Conservation (phyloP, 2,888 invertebrate genomes). For the Hyles lineata region DNA sequence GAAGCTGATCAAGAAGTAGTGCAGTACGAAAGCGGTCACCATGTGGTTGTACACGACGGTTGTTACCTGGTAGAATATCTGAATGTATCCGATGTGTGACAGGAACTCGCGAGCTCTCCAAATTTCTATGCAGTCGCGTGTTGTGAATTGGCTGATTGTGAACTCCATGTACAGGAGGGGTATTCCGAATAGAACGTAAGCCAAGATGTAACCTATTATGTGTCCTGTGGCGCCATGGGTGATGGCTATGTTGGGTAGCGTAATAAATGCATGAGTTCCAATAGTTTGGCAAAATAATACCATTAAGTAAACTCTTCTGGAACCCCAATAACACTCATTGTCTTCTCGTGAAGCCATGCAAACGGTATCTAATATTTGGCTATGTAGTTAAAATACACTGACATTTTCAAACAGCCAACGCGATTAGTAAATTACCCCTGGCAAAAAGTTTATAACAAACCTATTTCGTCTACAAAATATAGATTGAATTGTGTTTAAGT, state of each 20-base stretch:
- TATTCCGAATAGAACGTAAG: constrained; percentile 61
- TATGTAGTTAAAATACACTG: constrained; percentile 1
- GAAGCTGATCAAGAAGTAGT: constrained; percentile 74
- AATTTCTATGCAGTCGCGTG: constrained; percentile 66
- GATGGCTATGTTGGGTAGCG: constrained; percentile 54
- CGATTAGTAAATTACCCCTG: background rate
- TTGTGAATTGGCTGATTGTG: constrained; percentile 71
- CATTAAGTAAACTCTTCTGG: constrained; percentile 51
- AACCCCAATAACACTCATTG: constrained; percentile 39
- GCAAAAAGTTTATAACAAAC: background rate
- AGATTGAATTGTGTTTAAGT: background rate
- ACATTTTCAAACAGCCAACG: constrained; percentile 8
- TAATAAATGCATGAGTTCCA: constrained; percentile 52
- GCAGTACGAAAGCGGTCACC: constrained; percentile 59
- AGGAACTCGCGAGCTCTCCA: constrained; percentile 68
- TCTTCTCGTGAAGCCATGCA: background rate
- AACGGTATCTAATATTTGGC: background rate
- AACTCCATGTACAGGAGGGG: constrained; percentile 75
- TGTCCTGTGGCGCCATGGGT: constrained; percentile 58
- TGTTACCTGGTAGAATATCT: constrained; percentile 61
- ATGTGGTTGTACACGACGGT: constrained; percentile 58
- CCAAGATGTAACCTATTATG: constrained; percentile 47
- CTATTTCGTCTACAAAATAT: background rate
- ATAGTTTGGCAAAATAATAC: constrained; percentile 58
- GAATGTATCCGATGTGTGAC: constrained; percentile 67